Evolutionary conservation across 2,113 vertebrate genomes (phyloP).

Genomic region (Eulacestoma nigropectus): DNA sequence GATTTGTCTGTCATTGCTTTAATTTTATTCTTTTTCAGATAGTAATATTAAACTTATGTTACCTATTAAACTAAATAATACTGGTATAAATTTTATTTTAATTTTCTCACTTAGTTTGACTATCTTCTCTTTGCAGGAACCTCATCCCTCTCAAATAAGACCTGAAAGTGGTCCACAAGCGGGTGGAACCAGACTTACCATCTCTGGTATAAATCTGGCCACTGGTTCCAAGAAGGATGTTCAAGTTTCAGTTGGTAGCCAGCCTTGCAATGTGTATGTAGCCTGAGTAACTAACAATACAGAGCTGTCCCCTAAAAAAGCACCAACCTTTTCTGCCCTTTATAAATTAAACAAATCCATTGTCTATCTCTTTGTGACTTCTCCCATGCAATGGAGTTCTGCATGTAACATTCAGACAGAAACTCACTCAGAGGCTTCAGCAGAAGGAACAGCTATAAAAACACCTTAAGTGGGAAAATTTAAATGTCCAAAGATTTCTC

Average conservation of each 20-base stretch:
- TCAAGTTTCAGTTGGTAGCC: constrained; percentile 69
- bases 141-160: constrained; percentile 65
- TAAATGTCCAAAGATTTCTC: neutral
- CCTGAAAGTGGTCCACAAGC: constrained; percentile 82
- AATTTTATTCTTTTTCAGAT: neutral
- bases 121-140: constrained; percentile 73
- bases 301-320: neutral
- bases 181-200: constrained; percentile 87
- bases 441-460: neutral
- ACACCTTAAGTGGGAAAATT: neutral
- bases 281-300: neutral
- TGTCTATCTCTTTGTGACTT: neutral
- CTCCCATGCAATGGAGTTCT: neutral
- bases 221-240: constrained; percentile 86
- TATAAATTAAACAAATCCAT: neutral
- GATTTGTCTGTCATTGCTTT: neutral
- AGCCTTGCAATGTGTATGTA: constrained; percentile 87
- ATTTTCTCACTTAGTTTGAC: neutral
- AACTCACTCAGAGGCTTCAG: neutral
- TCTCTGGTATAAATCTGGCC: constrained; percentile 78
- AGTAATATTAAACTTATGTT: neutral
- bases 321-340: neutral
- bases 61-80: neutral
- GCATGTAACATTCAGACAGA: neutral
- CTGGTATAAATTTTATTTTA: neutral